A percentile compares a stretch with the other conserved stretches of the same genome.
Evolutionary conservation across 1,140 invertebrate genomes (phyloP).

Genomic region (Pantala flavescens): DNA sequence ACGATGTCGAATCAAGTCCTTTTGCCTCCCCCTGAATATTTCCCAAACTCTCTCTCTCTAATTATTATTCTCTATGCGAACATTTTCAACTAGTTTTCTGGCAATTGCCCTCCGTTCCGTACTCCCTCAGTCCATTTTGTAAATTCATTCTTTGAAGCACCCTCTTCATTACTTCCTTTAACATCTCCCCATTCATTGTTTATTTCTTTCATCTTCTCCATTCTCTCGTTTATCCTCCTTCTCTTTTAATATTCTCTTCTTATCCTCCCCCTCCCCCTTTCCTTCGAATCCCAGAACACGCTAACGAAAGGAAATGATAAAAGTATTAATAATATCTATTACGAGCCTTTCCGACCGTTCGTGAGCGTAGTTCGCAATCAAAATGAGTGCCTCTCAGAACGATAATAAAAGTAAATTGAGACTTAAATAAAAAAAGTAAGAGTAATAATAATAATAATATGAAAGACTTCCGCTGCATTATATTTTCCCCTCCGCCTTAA

Average conservation of each 20-base stretch:
- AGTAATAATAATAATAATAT: not conserved
- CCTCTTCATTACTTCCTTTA: no score
- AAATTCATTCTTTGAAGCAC: no score
- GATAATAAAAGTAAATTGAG: constrained; percentile 11
- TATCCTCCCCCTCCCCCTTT: not conserved
- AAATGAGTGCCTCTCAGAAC: not conserved
- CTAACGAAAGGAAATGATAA: not conserved
- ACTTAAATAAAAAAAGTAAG: not conserved
- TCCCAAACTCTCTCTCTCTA: no score
- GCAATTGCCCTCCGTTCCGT: no score
- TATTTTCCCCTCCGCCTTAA: not conserved
- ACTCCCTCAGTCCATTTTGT: no score
- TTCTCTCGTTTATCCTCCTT: not conserved
- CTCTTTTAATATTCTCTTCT: not conserved
- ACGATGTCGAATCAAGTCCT: no score
- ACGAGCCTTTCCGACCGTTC: not conserved
- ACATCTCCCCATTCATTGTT: no score
- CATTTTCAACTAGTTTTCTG: no score
- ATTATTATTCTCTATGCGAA: no score
- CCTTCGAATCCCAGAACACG: not conserved
- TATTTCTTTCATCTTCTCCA: no score
- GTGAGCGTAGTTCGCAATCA: not conserved
- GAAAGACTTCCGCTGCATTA: constrained; percentile 3
- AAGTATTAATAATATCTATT: constrained; percentile 11
- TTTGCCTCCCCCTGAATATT: no score